phyloP scores from a whole-genome alignment of 2,888 invertebrate species.

The Hypercompe scribonia region DNA sequence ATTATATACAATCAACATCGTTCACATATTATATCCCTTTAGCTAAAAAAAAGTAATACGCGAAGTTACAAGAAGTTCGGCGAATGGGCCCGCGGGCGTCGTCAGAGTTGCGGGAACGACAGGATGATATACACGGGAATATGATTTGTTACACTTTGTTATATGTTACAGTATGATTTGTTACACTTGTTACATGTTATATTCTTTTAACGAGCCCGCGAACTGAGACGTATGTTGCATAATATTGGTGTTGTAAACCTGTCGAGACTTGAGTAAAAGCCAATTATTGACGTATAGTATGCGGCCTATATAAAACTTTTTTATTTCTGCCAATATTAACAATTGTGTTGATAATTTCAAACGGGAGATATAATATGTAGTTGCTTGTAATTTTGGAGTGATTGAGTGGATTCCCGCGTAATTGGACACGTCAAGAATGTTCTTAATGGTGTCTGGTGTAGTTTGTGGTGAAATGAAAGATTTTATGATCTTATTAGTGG shows the following conservation, averaged over 20 bases:
- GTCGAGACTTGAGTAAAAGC: background rate
- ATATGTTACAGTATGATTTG: conserved; percentile 60
- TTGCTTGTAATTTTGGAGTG: conserved; percentile 14
- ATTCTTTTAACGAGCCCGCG: conserved; percentile 43
- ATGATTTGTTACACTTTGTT: conserved; percentile 66
- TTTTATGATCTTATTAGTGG: background rate
- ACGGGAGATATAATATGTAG: conserved; percentile 4
- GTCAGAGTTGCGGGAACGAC: conserved; percentile 48
- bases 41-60: conserved; percentile 43
- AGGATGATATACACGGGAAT: conserved; percentile 60
- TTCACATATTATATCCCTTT: conserved; percentile 40
- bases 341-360: conserved; percentile 16
- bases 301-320: background rate
- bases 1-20: conserved; percentile 54
- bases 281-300: conserved; percentile 11
- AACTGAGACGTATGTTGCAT: conserved; percentile 37
- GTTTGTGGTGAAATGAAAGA: conserved; percentile 4
- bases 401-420: conserved; percentile 15
- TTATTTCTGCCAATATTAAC: conserved; percentile 4
- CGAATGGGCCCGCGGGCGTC: conserved; percentile 46
- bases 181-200: conserved; percentile 57
- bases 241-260: conserved; percentile 33
- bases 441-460: conserved; percentile 5
- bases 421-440: conserved; percentile 20
- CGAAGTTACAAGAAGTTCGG: conserved; percentile 45